These are phyloP conservation scores for Hippotragus niger DNA, from an alignment of 2,113 vertebrate species.

Conservation along the genomic window DNA sequence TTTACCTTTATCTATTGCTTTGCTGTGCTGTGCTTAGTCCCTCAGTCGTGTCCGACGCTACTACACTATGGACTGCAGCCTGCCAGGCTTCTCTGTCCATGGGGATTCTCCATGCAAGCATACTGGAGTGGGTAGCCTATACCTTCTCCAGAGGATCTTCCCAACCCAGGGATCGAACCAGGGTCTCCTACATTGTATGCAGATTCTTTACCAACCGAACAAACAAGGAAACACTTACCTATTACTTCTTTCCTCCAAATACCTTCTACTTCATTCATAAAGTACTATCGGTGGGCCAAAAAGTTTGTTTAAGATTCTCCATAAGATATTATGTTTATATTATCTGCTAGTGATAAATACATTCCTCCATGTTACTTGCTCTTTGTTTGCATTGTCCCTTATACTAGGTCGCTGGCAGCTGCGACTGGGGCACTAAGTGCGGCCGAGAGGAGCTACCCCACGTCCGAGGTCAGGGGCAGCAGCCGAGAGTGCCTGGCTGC, in stretches of 20 bases:
- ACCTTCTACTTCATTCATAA: neutral
- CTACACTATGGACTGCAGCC: too few species aligned
- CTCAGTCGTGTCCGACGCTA: too few species aligned
- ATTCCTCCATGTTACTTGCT: neutral
- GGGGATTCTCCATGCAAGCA: too few species aligned
- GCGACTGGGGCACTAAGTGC: too few species aligned
- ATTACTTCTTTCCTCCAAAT: neutral
- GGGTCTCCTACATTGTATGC: neutral
- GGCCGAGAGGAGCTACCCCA: too few species aligned
- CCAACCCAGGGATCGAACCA: too few species aligned
- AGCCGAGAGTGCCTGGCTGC: too few species aligned
- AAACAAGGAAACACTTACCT: neutral
- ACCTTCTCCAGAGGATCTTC: too few species aligned
- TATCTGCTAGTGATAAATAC: neutral
- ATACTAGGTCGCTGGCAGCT: neutral
- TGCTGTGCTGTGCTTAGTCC: too few species aligned
- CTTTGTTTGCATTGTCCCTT: neutral
- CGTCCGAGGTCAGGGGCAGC: too few species aligned
- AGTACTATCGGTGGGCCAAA: neutral
- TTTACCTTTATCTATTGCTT: neutral
- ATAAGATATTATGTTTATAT: neutral
- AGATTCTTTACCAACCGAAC: neutral
- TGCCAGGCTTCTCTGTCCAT: too few species aligned
- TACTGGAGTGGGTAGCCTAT: too few species aligned
- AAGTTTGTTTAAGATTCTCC: neutral